Base-by-base conservation (phyloP, 2,888 invertebrate genomes). In the Diarsia mendica region DNA sequence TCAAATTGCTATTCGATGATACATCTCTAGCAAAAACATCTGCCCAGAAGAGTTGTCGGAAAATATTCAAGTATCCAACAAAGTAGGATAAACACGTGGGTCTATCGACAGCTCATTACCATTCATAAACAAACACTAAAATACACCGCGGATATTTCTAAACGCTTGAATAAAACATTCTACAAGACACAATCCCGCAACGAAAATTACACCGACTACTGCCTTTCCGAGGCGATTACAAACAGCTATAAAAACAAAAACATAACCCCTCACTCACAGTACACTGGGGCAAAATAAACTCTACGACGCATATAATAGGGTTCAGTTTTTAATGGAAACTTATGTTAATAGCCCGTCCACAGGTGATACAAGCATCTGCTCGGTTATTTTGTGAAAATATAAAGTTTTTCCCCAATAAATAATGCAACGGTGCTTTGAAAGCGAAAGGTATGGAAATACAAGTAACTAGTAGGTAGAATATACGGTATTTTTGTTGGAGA, bases 381-480 rank as follows among this genome's bases (percentile, higher is more conserved):
- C 88, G 92, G 90, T 92, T 93, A 93, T 95, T 93, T 94, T 94
- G 92, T 91, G 93, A 92, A 94, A 95, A 95, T 94, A 94, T 93
- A 94, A 94, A 91, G 95, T 94, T 94, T 95, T 94, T 95, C 92
- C 92, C 93, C 94, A 95, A 95, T 95, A 96, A 95, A 95, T 95
- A 96, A 95, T 96, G 95, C 95, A 95, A 92, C 92, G 89, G 65
- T 87, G 83, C 88, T 87, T 85, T 88, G 87, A 87, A 87, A 88
- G 86, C 80, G 88, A 90, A 90, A 90, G 87, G 88, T 90, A 90
- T 89, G 89, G 87, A 90, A 89, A 91, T 91, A 86, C 79, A 86
- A 85, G 84, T 84, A 74, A 80, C 77, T 77, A 82, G 72, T 80
- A 88, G 80, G 82, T 79, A 49, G 65, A 77, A 78, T 88, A 75